Evolutionary conservation across 2,797 vertebrate species (phyloP), one percentile per base, ranked within the genome.

Genomic region (Oreonectes daqikongensis): DNA sequence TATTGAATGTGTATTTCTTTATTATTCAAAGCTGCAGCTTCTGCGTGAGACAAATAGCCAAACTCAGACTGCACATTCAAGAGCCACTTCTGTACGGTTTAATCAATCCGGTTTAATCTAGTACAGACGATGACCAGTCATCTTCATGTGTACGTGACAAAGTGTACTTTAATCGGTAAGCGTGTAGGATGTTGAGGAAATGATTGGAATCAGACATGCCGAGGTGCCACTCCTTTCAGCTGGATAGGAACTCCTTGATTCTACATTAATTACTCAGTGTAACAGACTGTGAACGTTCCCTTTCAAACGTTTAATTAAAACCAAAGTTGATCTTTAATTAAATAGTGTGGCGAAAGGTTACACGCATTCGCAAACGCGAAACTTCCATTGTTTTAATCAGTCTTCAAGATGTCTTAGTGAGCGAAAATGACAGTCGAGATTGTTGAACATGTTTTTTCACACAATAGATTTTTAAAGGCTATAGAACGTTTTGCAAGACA

Each of bases 271-370:
- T 88, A 90, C 85, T 83, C 79, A 82, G 86, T 86, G 84, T 86
- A 87, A 84, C 82, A 83, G 84, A 87, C 81, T 86, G 85, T 88
- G 86, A 89, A 88, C 72, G 60, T 81, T 80, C 48, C 55, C 71
- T 64, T 81, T 82, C 79, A 78, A 83, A 79, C 78, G 67, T 84
- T 81, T 87, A 87, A 88, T 88, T 86, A 88, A 86, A 82, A 85
- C 79, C 84, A 84, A 87, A 88, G 75, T 87, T 87, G 81, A 86
- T 89, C 82, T 63, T 85, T 88, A 88, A 90, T 88, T 86, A 87
- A 85, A 85, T 81, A 79, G 75, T 78, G 80, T 66, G 61, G 83
- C 78, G 75, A 84, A 84, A 86, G 70, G 81, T 86, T 82, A 80
- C 78, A 79, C 68, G 81, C 72, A 84, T 82, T 69, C 9, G 72